Base-by-base conservation (phyloP, 2,888 invertebrate species). In the Smittia aterrima region DNA sequence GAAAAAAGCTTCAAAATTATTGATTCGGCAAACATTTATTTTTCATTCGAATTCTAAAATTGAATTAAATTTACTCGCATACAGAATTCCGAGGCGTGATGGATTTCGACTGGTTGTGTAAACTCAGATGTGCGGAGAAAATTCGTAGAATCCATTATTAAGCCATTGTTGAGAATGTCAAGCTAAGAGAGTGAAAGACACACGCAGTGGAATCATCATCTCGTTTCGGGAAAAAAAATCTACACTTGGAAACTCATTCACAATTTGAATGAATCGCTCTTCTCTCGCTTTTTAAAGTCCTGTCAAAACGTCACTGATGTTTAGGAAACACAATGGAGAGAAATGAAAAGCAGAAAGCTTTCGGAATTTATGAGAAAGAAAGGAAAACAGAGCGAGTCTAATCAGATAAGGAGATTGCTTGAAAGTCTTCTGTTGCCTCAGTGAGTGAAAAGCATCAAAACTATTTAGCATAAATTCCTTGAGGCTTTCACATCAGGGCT, bases 381-480 rank as follows among this genome's bases (percentile, higher is more conserved):
- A 18, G 58, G 64, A 24, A 25, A 13, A 13, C n/a, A n/a, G n/a
- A n/a, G n/a, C 4, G 64, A 64, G 20, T 27, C 18, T 72, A 72
- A 72, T 72, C 72, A 72, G 72, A 72, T 62, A 72, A 72, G 72
- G 20, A 54, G 25, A 13, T 72, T 32, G 25, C 18, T 53, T 6
- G 58, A 58, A 58, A 58, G 58, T 58, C 22, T 58, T 47, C 47
- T 16, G 47, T 11, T 58, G 58, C 22, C 20, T 18, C 58, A 58
- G 20, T n/a, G 24, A 22, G 16, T 47, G 27, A 72, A n/a, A n/a
- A 72, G 62, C 72, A 22, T 40, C 20, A 18, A 70, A 72, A 72
- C 72, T 72, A 72, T 72, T 72, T 72, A 62, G 72, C 72, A 72
- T 72, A 72, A 62, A 72, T 72, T 72, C 62, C 62, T 32, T 13